phyloP scores from a whole-genome alignment of 2,888 invertebrate species.

The Formica aserva region DNA sequence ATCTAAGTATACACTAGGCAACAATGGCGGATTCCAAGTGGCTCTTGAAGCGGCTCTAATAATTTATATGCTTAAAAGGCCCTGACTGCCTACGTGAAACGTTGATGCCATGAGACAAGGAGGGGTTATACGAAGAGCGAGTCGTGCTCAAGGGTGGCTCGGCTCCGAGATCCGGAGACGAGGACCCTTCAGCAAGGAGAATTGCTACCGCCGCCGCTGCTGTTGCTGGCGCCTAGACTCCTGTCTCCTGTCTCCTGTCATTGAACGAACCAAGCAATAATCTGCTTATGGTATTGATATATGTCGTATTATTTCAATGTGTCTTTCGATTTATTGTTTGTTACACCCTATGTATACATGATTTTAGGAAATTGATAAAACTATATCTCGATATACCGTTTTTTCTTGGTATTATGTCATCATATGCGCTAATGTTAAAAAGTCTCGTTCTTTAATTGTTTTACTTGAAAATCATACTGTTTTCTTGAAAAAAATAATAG shows the following conservation, averaged over 20 bases:
- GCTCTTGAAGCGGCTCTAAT: slow-evolving; percentile 82
- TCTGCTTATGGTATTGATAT: slow-evolving; percentile 42
- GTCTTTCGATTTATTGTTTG: neutral
- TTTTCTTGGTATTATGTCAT: neutral
- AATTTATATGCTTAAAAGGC: slow-evolving; percentile 83
- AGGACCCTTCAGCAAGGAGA: slow-evolving; percentile 79
- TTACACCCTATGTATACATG: neutral
- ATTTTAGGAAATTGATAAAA: neutral
- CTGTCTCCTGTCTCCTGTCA: slow-evolving; percentile 66
- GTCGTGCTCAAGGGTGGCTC: slow-evolving; percentile 81
- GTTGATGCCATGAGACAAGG: slow-evolving; percentile 75
- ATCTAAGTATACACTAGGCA: slow-evolving; percentile 69
- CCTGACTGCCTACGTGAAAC: slow-evolving; percentile 76
- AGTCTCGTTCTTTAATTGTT: neutral
- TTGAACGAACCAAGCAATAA: slow-evolving; percentile 65
- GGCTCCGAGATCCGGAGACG: slow-evolving; percentile 74
- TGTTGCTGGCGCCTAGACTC: slow-evolving; percentile 68
- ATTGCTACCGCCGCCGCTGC: slow-evolving; percentile 69
- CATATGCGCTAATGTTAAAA: neutral
- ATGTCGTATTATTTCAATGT: slow-evolving; percentile 9
- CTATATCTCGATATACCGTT: neutral
- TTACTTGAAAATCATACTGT: neutral
- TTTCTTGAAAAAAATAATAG: neutral
- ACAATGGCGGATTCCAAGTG: slow-evolving; percentile 79
- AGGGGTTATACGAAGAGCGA: slow-evolving; percentile 72